phyloP scores from a whole-genome alignment of 2,797 vertebrate genomes.

The Parotocinclus haroldoi region DNA sequence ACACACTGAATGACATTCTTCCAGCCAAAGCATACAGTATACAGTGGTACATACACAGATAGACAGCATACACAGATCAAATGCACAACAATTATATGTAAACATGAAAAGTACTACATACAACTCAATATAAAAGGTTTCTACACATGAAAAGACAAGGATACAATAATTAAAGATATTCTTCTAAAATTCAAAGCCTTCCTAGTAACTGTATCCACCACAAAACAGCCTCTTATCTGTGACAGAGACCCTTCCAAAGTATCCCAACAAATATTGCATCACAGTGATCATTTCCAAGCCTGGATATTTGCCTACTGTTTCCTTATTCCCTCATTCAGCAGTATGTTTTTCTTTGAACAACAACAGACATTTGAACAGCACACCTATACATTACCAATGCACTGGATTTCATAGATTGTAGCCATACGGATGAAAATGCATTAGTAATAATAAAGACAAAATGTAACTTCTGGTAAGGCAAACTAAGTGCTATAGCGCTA shows the following conservation, averaged over 20 bases:
- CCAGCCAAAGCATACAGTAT: no score
- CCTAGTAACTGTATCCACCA: conserved; percentile 16
- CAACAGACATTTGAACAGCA: conserved; percentile 22
- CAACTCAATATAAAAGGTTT: conserved; percentile 12
- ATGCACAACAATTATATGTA: neutral
- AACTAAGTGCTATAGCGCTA: no score
- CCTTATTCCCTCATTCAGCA: neutral
- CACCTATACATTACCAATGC: neutral
- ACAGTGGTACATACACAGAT: no score
- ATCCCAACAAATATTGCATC: no score
- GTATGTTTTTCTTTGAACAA: conserved; percentile 18
- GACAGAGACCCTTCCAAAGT: no score
- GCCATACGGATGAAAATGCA: neutral
- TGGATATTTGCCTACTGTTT: no score
- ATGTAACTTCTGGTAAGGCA: no score
- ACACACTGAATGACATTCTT: no score
- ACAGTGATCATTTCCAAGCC: no score
- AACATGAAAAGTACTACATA: conserved; percentile 23
- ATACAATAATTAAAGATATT: conserved; percentile 21
- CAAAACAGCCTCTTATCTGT: conserved; percentile 30
- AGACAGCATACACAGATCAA: no score
- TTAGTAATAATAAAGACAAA: no score
- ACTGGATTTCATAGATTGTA: conserved; percentile 6
- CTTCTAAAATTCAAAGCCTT: neutral
- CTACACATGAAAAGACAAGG: neutral